Evolutionary conservation across 2,888 invertebrate genomes (phyloP).

Genomic region (Clusia tigrina): DNA sequence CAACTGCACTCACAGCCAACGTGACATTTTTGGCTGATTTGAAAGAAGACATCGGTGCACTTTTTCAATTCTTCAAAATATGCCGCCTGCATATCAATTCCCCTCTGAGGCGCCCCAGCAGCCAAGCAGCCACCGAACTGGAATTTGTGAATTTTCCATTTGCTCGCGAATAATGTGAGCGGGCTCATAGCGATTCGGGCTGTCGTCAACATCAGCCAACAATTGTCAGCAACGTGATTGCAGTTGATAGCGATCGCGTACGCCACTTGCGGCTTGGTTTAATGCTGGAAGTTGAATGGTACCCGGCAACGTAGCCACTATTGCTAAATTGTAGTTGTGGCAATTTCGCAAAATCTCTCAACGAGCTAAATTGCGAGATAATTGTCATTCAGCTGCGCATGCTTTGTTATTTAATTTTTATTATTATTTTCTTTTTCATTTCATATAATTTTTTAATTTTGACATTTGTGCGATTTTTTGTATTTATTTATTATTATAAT

Average conservation of each 20-base stretch:
- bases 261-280: background rate
- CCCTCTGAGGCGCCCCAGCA: background rate
- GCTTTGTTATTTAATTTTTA: background rate
- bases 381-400: slow-evolving; percentile 17
- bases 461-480: background rate
- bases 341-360: slow-evolving; percentile 13
- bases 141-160: too few relatives aligned
- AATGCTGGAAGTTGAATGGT: too few relatives aligned
- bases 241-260: slow-evolving; percentile 14
- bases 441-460: background rate
- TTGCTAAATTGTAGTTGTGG: slow-evolving; percentile 3
- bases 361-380: slow-evolving; percentile 18
- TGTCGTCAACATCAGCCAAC: background rate
- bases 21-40: slow-evolving; percentile 23
- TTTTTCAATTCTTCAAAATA: slow-evolving; percentile 5
- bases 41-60: background rate
- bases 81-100: slow-evolving; percentile 2
- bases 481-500: background rate
- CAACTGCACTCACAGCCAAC: too few relatives aligned
- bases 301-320: background rate
- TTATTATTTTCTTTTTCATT: background rate
- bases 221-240: slow-evolving; percentile 20
- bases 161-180: too few relatives aligned
- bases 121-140: slow-evolving; percentile 16
- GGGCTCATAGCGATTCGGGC: background rate